Conservation (phyloP, 1,140 invertebrate genomes). For the Pogonus chalceus region DNA sequence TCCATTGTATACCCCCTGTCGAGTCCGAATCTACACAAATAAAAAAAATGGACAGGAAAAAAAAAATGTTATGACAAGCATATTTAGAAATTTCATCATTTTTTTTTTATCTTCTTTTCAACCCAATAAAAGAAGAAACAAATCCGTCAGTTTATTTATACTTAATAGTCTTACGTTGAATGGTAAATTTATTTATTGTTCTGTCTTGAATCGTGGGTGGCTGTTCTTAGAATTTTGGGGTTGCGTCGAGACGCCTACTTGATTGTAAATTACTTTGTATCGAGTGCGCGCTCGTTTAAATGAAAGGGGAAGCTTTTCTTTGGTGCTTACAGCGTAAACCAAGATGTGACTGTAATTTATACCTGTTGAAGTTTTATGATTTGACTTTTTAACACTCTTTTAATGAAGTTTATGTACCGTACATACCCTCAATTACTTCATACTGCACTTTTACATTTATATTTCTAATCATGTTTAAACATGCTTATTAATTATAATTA, state of each 20-base stretch:
- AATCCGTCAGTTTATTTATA: constrained; percentile 19
- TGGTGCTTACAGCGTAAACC: no score
- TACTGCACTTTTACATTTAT: no score
- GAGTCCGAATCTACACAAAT: not conserved
- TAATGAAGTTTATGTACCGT: no score
- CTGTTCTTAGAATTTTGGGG: constrained; percentile 2
- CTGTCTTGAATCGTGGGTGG: not conserved
- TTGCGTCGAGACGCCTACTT: not conserved
- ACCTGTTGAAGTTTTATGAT: no score
- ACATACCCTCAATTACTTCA: no score
- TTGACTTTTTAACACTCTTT: no score
- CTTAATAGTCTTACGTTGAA: constrained; percentile 15
- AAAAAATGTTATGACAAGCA: constrained; percentile 11
- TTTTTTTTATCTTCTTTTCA: not conserved
- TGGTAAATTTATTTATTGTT: constrained; percentile 7
- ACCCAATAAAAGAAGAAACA: constrained; percentile 15
- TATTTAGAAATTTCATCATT: constrained; percentile 8
- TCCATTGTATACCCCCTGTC: constrained; percentile 3
- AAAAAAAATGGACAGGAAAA: constrained; percentile 3
- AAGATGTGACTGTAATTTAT: no score
- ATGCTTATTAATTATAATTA: no score
- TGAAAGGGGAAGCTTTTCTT: no score
- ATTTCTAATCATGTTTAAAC: no score
- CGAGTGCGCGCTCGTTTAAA: not conserved
- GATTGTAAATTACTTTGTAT: not conserved